Evolutionary conservation across 92 coral and sea anemone species (phyloP), one percentile per base, ranked within the genome.

Genomic region (Blastomussa wellsi): DNA sequence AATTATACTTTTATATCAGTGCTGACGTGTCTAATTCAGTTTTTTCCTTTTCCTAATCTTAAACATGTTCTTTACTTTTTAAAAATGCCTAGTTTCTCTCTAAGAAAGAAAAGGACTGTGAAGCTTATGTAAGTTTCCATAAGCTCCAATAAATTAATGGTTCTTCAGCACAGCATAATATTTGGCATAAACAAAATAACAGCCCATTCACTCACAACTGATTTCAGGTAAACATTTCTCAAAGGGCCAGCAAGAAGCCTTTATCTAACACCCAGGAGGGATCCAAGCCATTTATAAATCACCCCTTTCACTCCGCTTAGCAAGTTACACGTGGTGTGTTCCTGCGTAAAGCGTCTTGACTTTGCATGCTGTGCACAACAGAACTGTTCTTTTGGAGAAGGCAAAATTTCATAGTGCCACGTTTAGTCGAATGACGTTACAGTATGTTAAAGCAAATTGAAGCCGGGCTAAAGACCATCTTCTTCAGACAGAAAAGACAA

Each of bases 151-250:
- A 42, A 44, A 66, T 68, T 47, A 20, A 14, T 65, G 16, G 24
- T 67, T 80, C 84, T 42, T 64, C 20, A 49, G 24, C 59, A 29
- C 41, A 51, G 42, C 72, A 29, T 72, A 72, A 52, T 72, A 51
- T 82, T 82, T 72, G 73, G 29, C 79, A 32, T 72, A 72, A 72
- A 82, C 86, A 82, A 82, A 57, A 82, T 82, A 82, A 28, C 79
- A 57, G 57, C 72, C 41, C 14, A 73, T 72, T 82, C 72, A 72
- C 11, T 72, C 15, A 39, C 79, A 51, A 53, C 17, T 55, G 57
- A 19, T 37, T 49, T 41, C 70, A 82, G 52, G n/a, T 24, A 55
- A 82, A 59, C 78, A 81, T 74, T 66, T 41, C 36, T 82, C 28
- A 82, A 82, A 35, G 70, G 79, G 72, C 42, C 79, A 72, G 79